Evolutionary conservation across 2,797 vertebrate species (phyloP).

Genomic region (Lithobates pipiens): DNA sequence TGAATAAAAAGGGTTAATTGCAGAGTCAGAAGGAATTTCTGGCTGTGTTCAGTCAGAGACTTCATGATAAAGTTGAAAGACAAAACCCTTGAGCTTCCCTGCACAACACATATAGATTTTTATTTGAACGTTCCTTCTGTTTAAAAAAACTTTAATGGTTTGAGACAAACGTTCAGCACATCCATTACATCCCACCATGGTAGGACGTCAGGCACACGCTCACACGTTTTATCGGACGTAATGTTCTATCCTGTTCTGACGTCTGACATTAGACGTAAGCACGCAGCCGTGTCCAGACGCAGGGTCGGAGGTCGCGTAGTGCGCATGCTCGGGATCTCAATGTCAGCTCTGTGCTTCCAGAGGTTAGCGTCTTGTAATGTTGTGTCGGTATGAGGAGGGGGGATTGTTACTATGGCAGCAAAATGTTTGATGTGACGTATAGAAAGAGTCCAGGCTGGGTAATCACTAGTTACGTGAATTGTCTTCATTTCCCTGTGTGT

Average conservation of each 20-base stretch:
- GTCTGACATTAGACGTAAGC: constrained; percentile 8
- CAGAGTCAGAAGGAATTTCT: too few species aligned
- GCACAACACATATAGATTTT: too few species aligned
- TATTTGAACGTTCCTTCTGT: too few species aligned
- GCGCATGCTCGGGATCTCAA: constrained; percentile 69
- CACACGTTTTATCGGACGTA: not conserved
- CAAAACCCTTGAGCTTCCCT: too few species aligned
- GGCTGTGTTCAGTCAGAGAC: too few species aligned
- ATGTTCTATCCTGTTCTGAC: too few species aligned
- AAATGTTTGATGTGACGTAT: not conserved
- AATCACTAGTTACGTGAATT: not conserved
- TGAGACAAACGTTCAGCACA: too few species aligned
- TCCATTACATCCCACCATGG: not conserved
- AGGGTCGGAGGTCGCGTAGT: not conserved
- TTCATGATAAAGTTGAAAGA: too few species aligned
- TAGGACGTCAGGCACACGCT: not conserved
- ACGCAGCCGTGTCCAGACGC: not conserved
- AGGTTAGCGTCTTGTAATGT: constrained; percentile 67
- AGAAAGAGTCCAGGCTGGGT: not conserved
- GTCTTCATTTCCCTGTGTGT: not conserved
- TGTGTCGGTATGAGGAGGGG: not conserved
- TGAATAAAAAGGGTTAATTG: too few species aligned
- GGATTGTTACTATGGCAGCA: not conserved
- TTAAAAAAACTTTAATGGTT: too few species aligned
- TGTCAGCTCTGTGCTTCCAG: constrained; percentile 65